Evolutionary conservation across 2,113 vertebrate species (phyloP).

Genomic region (Nestor notabilis): DNA sequence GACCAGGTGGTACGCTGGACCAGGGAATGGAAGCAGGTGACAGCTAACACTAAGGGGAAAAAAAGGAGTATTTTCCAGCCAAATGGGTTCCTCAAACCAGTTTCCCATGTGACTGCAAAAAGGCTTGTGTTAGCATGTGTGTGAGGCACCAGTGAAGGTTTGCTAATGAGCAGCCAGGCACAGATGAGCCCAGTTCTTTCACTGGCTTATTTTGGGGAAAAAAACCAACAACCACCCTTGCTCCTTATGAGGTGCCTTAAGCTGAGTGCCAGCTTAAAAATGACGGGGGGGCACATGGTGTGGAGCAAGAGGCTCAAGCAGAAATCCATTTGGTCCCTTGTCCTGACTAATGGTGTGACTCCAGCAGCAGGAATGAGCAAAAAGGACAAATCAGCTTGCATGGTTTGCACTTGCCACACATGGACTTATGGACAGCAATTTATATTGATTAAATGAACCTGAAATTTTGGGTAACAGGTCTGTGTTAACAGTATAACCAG

Average conservation of each 20-base stretch:
- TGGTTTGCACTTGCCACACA: neutral
- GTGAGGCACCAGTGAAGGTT: neutral
- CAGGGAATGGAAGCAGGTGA: neutral
- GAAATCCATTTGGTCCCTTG: neutral
- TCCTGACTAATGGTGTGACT: neutral
- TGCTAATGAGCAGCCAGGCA: neutral
- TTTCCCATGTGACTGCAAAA: neutral
- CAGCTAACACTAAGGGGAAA: neutral
- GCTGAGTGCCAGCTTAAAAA: neutral
- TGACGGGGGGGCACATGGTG: fast-evolving
- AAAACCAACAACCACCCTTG: neutral
- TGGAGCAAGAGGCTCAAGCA: neutral
- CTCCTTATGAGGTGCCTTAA: neutral
- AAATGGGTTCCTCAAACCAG: neutral
- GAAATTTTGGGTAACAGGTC: neutral
- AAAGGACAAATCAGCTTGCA: neutral
- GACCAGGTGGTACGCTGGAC: neutral
- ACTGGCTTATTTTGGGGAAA: neutral
- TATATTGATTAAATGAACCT: neutral
- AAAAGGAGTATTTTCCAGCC: neutral
- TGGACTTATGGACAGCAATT: neutral
- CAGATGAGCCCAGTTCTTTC: neutral
- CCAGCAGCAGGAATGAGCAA: neutral
- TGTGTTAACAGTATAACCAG: neutral
- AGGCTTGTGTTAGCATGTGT: neutral